These are phyloP conservation scores for Griposia aprilina DNA, from an alignment of 2,888 invertebrate species.

Conservation along the genomic window DNA sequence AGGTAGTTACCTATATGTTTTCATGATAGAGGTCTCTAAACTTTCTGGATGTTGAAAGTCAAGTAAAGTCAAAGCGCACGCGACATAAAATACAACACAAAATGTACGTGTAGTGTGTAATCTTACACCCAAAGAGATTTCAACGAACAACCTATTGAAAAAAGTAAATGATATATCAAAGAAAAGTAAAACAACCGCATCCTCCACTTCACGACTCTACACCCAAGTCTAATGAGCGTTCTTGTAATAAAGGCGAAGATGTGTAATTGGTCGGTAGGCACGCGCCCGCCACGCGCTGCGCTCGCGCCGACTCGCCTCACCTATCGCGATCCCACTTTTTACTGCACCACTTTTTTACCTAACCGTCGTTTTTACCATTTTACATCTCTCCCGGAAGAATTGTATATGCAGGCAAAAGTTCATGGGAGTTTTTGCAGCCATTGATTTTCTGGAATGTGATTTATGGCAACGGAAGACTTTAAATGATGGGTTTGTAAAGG, in stretches of 20 bases:
- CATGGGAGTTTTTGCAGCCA: slow-evolving; percentile 50
- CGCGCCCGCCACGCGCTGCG: slow-evolving; percentile 85
- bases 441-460: slow-evolving; percentile 41
- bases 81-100: background rate
- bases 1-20: background rate
- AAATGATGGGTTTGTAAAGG: slow-evolving; percentile 35
- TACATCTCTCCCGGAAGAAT: slow-evolving; percentile 61
- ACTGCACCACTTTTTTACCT: slow-evolving; percentile 45
- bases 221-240: slow-evolving; percentile 82
- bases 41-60: background rate
- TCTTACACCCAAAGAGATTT: background rate
- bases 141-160: background rate
- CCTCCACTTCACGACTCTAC: slow-evolving; percentile 48
- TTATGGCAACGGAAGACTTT: slow-evolving; percentile 35
- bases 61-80: background rate
- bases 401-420: slow-evolving; percentile 63
- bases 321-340: slow-evolving; percentile 69
- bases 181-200: slow-evolving; percentile 49
- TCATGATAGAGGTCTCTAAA: too few relatives aligned
- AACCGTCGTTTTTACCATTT: slow-evolving; percentile 46
- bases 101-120: background rate
- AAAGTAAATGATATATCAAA: background rate
- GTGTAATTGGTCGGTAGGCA: slow-evolving; percentile 86
- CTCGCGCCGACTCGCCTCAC: slow-evolving; percentile 70
- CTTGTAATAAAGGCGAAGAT: slow-evolving; percentile 87